phyloP scores from a whole-genome alignment of 64 coral and sea anemone species.

The Stylophora pistillata region DNA sequence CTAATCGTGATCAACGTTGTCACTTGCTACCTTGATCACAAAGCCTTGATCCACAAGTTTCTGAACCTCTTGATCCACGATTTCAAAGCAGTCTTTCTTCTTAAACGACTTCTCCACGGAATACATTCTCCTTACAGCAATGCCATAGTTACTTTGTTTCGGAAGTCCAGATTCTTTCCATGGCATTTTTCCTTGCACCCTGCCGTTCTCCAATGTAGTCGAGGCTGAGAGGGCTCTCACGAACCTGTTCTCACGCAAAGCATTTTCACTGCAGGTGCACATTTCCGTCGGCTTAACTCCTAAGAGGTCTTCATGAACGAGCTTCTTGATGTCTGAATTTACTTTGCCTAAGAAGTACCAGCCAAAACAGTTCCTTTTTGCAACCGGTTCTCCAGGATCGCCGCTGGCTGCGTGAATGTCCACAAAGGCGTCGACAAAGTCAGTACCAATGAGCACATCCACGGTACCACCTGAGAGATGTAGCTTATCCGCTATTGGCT shows the following conservation, averaged over 20 bases:
- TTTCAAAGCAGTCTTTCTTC: background rate
- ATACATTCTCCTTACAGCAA: slow-evolving; percentile 1
- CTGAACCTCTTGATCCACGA: no score
- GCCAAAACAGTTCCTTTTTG: no score
- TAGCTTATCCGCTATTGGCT: background rate
- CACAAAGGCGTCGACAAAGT: slow-evolving; percentile 17
- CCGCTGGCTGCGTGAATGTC: no score
- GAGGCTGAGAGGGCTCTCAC: background rate
- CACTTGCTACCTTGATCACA: no score
- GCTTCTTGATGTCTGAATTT: no score
- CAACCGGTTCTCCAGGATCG: no score
- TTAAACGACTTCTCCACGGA: background rate
- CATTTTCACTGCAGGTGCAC: background rate
- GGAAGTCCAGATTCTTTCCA: slow-evolving; percentile 17
- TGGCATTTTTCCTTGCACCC: slow-evolving; percentile 16
- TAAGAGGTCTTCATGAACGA: no score
- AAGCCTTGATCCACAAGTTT: no score
- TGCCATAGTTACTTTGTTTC: background rate
- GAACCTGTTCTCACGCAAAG: slow-evolving; percentile 3
- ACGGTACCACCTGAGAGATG: slow-evolving; percentile 11
- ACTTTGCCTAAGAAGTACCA: no score
- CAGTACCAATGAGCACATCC: background rate
- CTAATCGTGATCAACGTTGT: no score
- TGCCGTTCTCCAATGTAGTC: background rate
- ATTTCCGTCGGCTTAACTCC: background rate